Percentiles rank a stretch among this genome's conserved stretches.
These are phyloP conservation scores for Noctua comes DNA, from an alignment of 2,888 invertebrate genomes.

Conservation along the genomic window DNA sequence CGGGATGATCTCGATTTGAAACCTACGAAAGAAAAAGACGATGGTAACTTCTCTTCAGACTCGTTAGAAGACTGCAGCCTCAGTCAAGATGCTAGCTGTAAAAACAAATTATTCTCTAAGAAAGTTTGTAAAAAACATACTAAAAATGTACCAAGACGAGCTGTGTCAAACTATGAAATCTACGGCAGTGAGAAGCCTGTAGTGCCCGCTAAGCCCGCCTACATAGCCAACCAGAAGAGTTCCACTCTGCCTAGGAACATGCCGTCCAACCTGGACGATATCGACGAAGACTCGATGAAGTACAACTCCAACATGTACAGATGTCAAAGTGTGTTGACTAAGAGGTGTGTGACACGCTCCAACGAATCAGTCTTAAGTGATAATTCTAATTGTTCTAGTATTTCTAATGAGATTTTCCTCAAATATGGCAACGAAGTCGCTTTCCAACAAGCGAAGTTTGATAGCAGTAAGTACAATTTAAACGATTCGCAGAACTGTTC, in stretches of 20 bases:
- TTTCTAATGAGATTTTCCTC: conserved; percentile 89
- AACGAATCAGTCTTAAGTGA: conserved; percentile 89
- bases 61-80: conserved; percentile 93
- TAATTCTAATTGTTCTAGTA: conserved; percentile 88
- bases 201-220: conserved; percentile 82
- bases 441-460: conserved; percentile 87
- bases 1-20: conserved; percentile 82
- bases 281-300: conserved; percentile 87
- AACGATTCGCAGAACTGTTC: conserved; percentile 88
- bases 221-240: conserved; percentile 83
- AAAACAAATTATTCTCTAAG: conserved; percentile 89
- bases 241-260: conserved; percentile 88
- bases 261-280: conserved; percentile 89
- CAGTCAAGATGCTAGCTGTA: conserved; percentile 88
- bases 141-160: conserved; percentile 90
- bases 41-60: conserved; percentile 94
- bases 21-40: conserved; percentile 89
- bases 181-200: conserved; percentile 86
- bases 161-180: conserved; percentile 95
- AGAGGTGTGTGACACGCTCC: conserved; percentile 91
- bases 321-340: conserved; percentile 88
- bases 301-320: conserved; percentile 84
- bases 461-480: conserved; percentile 85
- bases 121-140: conserved; percentile 89
- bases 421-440: conserved; percentile 88